Evolutionary conservation across 2,113 vertebrate genomes (phyloP).

Genomic region (Corythaeola cristata): DNA sequence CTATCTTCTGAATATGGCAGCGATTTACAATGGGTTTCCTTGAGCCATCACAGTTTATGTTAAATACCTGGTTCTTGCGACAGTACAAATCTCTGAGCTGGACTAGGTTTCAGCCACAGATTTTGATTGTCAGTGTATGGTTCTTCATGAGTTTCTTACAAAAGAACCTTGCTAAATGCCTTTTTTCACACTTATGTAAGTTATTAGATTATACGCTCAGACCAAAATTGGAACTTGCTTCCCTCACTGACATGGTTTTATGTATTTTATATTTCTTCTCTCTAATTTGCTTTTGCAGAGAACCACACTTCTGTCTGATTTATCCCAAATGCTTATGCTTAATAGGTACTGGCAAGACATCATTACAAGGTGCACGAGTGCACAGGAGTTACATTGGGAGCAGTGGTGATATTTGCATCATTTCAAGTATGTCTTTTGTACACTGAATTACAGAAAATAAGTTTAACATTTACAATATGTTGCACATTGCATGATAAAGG

Average conservation of each 20-base stretch:
- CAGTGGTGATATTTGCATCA: neutral
- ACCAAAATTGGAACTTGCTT: neutral
- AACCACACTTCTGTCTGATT: neutral
- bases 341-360: neutral
- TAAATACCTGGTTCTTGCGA: neutral
- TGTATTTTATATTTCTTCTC: neutral
- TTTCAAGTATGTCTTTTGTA: neutral
- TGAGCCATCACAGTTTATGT: neutral
- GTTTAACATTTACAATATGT: neutral
- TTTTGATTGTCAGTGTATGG: neutral
- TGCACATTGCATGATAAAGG: neutral
- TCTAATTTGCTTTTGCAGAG: neutral
- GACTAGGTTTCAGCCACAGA: neutral
- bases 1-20: neutral
- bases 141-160: neutral
- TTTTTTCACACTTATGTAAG: neutral
- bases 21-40: neutral
- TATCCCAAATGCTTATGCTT: neutral
- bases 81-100: neutral
- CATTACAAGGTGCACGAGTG: neutral
- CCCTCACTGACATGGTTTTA: neutral
- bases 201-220: neutral
- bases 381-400: neutral
- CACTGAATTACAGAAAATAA: neutral
- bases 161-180: neutral